Conservation (phyloP, 2,797 vertebrate species). For the Mormyrus hasselquistii region DNA sequence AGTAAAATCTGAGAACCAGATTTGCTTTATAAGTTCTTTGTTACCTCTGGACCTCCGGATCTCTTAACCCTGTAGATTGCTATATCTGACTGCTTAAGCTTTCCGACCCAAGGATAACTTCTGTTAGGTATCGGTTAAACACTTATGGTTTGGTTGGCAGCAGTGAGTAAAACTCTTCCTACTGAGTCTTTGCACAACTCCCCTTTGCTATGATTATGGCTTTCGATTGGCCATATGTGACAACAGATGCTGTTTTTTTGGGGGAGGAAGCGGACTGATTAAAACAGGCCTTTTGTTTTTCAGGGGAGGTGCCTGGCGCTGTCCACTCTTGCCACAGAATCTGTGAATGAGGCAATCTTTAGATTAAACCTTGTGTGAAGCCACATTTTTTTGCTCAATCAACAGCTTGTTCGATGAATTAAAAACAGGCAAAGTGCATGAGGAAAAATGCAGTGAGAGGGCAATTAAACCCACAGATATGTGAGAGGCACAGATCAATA, state of each 20-base stretch:
- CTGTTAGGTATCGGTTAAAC: background rate
- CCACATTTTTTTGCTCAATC: constrained; percentile 15
- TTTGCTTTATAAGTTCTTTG: background rate
- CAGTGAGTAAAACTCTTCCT: background rate
- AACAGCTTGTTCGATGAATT: constrained; percentile 15
- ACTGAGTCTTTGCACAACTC: background rate
- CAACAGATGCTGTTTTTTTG: background rate
- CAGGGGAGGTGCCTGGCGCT: background rate
- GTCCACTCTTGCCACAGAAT: background rate
- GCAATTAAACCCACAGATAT: constrained; percentile 12
- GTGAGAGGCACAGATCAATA: constrained; percentile 16
- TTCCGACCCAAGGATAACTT: background rate
- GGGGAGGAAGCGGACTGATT: background rate
- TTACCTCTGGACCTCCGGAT: constrained; percentile 16
- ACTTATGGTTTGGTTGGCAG: background rate
- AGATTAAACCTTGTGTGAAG: background rate
- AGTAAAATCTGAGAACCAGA: background rate
- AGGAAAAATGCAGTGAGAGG: constrained; percentile 12
- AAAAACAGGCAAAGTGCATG: constrained; percentile 12
- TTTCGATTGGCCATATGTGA: background rate
- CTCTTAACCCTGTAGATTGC: background rate
- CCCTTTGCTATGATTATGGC: background rate
- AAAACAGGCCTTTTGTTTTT: constrained; percentile 2
- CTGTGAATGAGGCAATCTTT: background rate
- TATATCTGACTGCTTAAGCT: background rate